These are phyloP conservation scores for Mohoua ochrocephala DNA, from an alignment of 2,113 vertebrate species.

Conservation along the genomic window DNA sequence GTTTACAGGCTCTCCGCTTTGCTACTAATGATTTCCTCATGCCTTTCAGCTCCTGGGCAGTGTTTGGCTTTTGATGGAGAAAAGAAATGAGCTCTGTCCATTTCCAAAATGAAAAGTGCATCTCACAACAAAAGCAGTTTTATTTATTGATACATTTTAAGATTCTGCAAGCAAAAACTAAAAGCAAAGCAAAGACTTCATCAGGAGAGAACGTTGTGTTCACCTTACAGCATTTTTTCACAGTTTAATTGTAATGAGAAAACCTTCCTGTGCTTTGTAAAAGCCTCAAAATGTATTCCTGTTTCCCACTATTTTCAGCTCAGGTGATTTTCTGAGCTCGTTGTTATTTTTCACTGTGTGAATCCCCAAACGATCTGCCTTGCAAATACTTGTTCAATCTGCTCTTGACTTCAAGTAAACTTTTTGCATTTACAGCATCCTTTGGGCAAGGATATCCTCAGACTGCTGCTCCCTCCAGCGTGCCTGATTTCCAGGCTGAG, in stretches of 20 bases:
- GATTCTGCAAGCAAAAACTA: not conserved
- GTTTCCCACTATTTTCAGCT: not conserved
- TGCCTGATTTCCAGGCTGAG: not conserved
- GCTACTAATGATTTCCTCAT: not conserved
- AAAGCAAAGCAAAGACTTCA: not conserved
- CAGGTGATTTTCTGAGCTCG: not conserved
- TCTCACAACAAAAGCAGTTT: not conserved
- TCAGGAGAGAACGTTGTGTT: not conserved
- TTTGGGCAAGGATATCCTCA: not conserved
- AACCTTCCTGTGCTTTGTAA: not conserved
- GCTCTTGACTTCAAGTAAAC: not conserved
- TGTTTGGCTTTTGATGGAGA: not conserved
- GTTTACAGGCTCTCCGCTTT: not conserved
- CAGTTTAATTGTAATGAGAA: not conserved
- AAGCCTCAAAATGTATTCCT: not conserved
- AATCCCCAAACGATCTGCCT: not conserved
- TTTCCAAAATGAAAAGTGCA: not conserved
- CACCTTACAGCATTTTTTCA: not conserved
- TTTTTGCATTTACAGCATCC: not conserved
- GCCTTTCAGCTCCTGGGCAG: not conserved
- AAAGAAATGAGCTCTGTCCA: not conserved
- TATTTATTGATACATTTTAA: not conserved
- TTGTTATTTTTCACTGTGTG: not conserved
- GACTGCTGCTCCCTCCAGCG: not conserved
- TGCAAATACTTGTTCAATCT: not conserved